Conservation (phyloP, 2,888 invertebrate species). For the Tanaodytes sp. region DNA sequence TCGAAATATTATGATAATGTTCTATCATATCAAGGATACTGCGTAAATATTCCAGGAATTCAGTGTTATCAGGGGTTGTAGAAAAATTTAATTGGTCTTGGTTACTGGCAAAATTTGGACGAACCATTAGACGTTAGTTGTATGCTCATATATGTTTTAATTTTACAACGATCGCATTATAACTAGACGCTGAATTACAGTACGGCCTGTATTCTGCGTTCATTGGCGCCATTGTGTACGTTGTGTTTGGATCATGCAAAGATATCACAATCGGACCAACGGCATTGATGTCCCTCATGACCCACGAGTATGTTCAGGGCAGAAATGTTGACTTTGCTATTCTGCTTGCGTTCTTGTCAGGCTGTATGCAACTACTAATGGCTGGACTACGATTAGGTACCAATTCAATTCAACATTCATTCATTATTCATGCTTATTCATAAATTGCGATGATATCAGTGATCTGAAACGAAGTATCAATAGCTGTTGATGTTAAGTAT, state of each 20-base stretch:
- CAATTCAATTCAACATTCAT: constrained; percentile 12
- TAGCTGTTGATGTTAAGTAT: too few species aligned
- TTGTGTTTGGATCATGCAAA: constrained; percentile 89
- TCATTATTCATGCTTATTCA: constrained; percentile 14
- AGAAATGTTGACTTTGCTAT: constrained; percentile 86
- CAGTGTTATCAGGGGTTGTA: too few species aligned
- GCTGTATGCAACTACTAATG: constrained; percentile 86
- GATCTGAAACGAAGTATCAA: too few species aligned
- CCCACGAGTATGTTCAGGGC: constrained; percentile 83
- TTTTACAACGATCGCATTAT: constrained; percentile 13
- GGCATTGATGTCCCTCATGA: constrained; percentile 94
- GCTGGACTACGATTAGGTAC: constrained; percentile 86
- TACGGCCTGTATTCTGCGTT: constrained; percentile 96
- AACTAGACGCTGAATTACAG: constrained; percentile 73
- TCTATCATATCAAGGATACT: too few species aligned
- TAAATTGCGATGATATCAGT: too few species aligned
- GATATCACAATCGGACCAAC: constrained; percentile 93
- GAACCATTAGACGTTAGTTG: too few species aligned
- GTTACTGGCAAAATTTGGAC: too few species aligned
- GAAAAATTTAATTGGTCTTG: too few species aligned
- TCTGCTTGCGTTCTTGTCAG: constrained; percentile 86
- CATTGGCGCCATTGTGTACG: constrained; percentile 93
- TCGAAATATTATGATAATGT: too few species aligned
- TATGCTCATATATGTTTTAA: constrained; percentile 5
- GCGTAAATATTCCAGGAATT: too few species aligned